These are phyloP conservation scores for Acholoe squamosa DNA, from an alignment of 2,888 invertebrate species.

Conservation along the genomic window DNA sequence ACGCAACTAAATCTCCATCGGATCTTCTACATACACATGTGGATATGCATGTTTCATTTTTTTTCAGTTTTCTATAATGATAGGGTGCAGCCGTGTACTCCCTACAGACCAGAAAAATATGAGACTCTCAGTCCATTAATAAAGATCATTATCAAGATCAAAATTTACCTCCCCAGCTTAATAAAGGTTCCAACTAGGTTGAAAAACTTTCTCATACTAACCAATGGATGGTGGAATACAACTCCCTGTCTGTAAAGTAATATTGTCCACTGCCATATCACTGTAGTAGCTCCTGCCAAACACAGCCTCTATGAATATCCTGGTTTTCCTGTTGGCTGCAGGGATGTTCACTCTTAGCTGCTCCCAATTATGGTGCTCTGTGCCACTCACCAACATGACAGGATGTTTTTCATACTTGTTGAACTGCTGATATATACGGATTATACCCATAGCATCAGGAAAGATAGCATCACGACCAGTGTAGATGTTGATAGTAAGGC, in stretches of 20 bases:
- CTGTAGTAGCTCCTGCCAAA: slow-evolving; percentile 25
- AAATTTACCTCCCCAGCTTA: no score
- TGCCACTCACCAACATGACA: not conserved
- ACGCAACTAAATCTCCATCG: no score
- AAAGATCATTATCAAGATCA: no score
- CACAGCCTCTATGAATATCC: not conserved
- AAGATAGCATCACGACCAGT: not conserved
- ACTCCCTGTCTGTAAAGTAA: not conserved
- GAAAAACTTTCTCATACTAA: no score
- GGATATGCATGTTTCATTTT: no score
- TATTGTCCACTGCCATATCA: slow-evolving; percentile 11
- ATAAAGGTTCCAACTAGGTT: no score
- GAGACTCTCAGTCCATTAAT: no score
- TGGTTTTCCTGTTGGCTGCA: not conserved
- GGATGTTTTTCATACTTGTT: not conserved
- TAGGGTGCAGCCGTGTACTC: no score
- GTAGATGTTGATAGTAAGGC: not conserved
- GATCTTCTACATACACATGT: no score
- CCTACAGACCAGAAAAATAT: no score
- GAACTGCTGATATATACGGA: not conserved
- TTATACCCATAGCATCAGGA: not conserved
- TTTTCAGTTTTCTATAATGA: no score
- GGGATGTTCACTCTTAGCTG: not conserved
- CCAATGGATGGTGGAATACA: no score
- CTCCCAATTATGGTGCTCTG: not conserved